Conservation (phyloP, 2,797 vertebrate genomes). For the Rhynchonycteris naso region DNA sequence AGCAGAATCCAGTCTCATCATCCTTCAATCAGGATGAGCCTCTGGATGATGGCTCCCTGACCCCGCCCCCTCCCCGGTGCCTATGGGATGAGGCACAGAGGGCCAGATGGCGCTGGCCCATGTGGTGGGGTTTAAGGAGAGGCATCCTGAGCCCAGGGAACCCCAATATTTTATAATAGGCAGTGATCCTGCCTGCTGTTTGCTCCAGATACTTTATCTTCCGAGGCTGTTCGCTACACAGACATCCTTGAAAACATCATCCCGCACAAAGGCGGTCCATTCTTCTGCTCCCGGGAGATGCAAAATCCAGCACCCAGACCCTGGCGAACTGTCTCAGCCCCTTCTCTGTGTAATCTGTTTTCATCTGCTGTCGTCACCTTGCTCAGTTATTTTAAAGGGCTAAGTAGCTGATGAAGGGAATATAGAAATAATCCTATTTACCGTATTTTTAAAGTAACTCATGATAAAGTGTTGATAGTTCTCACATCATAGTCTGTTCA, state of each 20-base stretch:
- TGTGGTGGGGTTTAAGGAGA: not conserved
- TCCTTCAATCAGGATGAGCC: too few relatives aligned
- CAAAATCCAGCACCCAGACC: not conserved
- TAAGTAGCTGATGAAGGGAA: conserved; percentile 63
- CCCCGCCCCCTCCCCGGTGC: fast-evolving
- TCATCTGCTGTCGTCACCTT: conserved; percentile 74
- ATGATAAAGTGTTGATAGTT: conserved; percentile 85
- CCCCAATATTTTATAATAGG: not conserved
- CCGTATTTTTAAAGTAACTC: conserved; percentile 88
- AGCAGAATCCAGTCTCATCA: not conserved
- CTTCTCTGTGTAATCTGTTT: conserved; percentile 60
- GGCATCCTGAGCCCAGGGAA: not conserved
- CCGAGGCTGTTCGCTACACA: not conserved
- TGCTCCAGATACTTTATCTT: not conserved
- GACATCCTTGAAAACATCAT: not conserved
- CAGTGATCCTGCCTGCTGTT: not conserved
- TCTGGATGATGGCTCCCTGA: not conserved
- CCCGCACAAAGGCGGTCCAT: not conserved
- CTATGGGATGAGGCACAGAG: not conserved
- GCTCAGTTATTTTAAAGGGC: conserved; percentile 1
- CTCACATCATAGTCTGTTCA: conserved; percentile 82
- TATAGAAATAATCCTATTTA: not conserved
- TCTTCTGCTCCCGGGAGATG: not conserved
- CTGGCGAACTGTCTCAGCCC: too few relatives aligned
- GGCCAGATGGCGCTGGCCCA: not conserved